These are phyloP conservation scores for Sthenelais limicola DNA, from an alignment of 2,888 invertebrate species.

Conservation along the genomic window DNA sequence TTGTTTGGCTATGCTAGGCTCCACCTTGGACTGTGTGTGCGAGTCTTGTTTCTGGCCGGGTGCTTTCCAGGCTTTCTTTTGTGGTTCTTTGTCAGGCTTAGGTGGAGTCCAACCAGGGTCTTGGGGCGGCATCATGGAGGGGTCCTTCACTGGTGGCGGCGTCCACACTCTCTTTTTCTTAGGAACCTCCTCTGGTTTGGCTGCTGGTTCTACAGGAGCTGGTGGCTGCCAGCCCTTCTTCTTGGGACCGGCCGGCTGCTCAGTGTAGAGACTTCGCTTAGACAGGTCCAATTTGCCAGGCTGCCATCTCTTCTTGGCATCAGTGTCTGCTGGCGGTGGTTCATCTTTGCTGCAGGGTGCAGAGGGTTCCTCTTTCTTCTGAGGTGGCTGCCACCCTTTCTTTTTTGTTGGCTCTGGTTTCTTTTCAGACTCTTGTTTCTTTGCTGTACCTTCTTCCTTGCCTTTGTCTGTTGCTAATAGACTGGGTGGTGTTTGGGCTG, in stretches of 20 bases:
- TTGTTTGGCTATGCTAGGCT: background rate
- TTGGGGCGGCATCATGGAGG: too few relatives aligned
- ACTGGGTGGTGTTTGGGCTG: background rate
- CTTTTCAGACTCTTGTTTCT: background rate
- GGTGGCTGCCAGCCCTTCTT: too few relatives aligned
- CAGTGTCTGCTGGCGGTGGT: background rate
- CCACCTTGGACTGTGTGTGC: background rate
- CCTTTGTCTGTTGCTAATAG: background rate
- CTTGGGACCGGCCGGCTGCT: too few relatives aligned
- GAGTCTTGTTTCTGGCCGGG: constrained; percentile 3
- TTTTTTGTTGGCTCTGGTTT: background rate
- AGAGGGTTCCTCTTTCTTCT: constrained; percentile 26
- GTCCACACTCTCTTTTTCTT: constrained; percentile 18
- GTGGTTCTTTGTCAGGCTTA: too few relatives aligned
- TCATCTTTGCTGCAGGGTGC: background rate
- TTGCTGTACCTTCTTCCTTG: background rate
- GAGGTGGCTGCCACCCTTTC: background rate
- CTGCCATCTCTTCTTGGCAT: background rate
- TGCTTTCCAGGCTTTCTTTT: too few relatives aligned
- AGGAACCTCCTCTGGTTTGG: background rate
- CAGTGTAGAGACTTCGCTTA: background rate
- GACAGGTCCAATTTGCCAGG: background rate
- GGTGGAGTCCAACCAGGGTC: too few relatives aligned
- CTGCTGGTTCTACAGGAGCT: too few relatives aligned
- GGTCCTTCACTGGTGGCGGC: too few relatives aligned